Base-by-base conservation (phyloP, 2,797 vertebrate species). In the Sylvia borin region DNA sequence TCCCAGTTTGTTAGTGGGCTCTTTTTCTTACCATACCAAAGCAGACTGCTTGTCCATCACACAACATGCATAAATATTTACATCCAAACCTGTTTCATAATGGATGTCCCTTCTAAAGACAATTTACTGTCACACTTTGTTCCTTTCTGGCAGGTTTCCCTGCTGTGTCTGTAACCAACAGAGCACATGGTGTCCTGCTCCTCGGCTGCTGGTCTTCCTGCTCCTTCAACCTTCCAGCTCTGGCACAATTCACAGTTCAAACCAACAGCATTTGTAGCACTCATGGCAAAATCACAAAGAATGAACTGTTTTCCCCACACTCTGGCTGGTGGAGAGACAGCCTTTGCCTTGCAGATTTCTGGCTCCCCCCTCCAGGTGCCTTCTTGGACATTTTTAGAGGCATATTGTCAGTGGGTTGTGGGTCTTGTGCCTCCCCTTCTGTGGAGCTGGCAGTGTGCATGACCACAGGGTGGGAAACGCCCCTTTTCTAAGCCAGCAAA, bases 391-490 rank as follows among this genome's bases (percentile, higher is more conserved):
- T 11, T 79, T 72, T 53, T 58, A 58, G 57, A 40, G 90, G 20
- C 22, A 73, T 76, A 73, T 3, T 7, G 3, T 57, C 8, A 2
- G 31, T 54, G 0, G 1, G 16, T 17, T 42, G 12, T 11, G n/a
- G 24, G 18, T 53, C 4, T 3, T 10, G 32, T 43, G 22, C 25
- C 61, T 47, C 16, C 1, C 66, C 29, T 81, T 24, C 77, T 42
- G 51, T 34, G 82, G 38, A 70, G 36, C 42, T 68, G 88, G n/a
- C 43, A 47, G 31, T 1, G 12, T 25, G n/a, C 2, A 18, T 13
- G 50, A 73, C 40, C 4, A 18, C 26, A 57, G 42, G 2, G 9
- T 36, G 42, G 42, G 50, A 68, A 21, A 79, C 40, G 45, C 11
- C 10, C 34, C 20, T 79, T 66, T 91, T 48, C 43, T 51, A 89